These are phyloP conservation scores for Paraplagusia blochii DNA, from an alignment of 2,113 vertebrate genomes.

Conservation along the genomic window DNA sequence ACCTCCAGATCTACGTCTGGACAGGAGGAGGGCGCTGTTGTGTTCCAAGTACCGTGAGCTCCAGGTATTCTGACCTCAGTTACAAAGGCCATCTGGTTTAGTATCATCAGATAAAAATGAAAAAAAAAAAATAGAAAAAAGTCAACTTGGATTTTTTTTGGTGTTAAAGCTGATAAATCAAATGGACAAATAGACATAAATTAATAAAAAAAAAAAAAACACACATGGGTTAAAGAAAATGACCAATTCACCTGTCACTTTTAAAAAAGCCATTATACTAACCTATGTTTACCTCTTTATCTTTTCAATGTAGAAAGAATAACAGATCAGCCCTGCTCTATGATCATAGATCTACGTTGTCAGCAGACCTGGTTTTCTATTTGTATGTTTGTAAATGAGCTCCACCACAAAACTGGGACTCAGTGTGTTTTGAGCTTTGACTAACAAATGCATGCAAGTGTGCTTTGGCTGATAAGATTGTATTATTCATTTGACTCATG, in stretches of 20 bases:
- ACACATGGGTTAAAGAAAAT: too few species aligned
- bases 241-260: too few species aligned
- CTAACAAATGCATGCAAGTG: slow-evolving; percentile 69
- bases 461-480: too few species aligned
- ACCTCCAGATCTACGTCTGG: slow-evolving; percentile 76
- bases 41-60: slow-evolving; percentile 45
- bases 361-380: background rate
- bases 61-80: slow-evolving; percentile 56
- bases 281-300: too few species aligned
- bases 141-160: too few species aligned
- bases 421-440: slow-evolving; percentile 59
- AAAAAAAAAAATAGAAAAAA: too few species aligned
- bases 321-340: background rate
- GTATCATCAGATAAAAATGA: background rate
- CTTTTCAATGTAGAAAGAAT: too few species aligned
- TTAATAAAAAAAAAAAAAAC: too few species aligned
- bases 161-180: too few species aligned
- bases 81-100: slow-evolving; percentile 61
- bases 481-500: too few species aligned
- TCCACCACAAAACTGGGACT: slow-evolving; percentile 17
- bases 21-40: slow-evolving; percentile 42
- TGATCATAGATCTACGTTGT: background rate
- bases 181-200: too few species aligned
- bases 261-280: too few species aligned
- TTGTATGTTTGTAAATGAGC: slow-evolving; percentile 22